Percentiles rank a stretch among this genome's conserved stretches.
Evolutionary conservation across 2,888 invertebrate genomes (phyloP).

Genomic region (Lycocerus yunnanus): DNA sequence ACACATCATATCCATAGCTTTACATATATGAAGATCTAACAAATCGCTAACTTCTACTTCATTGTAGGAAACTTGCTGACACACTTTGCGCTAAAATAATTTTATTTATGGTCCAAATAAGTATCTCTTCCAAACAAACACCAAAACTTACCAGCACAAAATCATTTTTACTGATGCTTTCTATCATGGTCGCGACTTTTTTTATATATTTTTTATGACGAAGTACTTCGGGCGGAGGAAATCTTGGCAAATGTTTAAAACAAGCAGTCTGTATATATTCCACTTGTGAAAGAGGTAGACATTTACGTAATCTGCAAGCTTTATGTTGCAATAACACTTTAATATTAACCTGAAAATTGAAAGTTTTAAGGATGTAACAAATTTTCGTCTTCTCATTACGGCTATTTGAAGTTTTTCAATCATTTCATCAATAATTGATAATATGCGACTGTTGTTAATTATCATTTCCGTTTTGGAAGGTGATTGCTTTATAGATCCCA

Average conservation of each 20-base stretch:
- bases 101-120: too few species aligned
- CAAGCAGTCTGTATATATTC: background rate
- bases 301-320: background rate
- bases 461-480: background rate
- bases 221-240: background rate
- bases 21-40: background rate
- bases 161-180: background rate
- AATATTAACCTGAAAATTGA: background rate
- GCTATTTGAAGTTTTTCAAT: conserved; percentile 8
- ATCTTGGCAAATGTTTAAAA: background rate
- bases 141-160: background rate
- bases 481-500: background rate
- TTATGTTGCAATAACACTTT: background rate
- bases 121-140: too few species aligned
- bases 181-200: background rate
- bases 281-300: background rate
- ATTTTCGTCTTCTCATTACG: background rate
- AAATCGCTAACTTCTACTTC: background rate
- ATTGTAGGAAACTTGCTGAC: too few species aligned
- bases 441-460: conserved; percentile 43
- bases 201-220: background rate
- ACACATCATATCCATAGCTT: background rate
- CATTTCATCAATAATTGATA: conserved; percentile 42
- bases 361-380: background rate
- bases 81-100: too few species aligned